Conservation (phyloP, 1,140 invertebrate species). For the Bombyx mandarina region DNA sequence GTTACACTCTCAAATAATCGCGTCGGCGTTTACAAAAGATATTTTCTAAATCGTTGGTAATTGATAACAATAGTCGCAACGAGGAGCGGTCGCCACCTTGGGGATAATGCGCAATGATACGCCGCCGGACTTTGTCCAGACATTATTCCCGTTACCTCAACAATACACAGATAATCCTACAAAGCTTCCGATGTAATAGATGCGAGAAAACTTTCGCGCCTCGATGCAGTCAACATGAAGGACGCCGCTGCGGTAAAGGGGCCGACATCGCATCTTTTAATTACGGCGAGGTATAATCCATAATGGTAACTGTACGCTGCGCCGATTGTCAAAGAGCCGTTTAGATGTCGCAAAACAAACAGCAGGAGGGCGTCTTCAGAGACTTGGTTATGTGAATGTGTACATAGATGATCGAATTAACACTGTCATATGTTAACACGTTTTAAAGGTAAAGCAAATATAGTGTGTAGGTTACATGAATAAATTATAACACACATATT, state of each 20-base stretch:
- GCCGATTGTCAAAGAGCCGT: conserved; percentile 33
- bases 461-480: too few relatives aligned
- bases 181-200: conserved; percentile 54
- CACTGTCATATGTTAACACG: too few relatives aligned
- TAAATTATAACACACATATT: too few relatives aligned
- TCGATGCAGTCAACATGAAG: conserved; percentile 56
- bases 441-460: too few relatives aligned
- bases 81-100: conserved; percentile 26
- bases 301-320: conserved; percentile 35
- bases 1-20: conserved; percentile 49
- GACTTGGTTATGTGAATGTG: too few relatives aligned
- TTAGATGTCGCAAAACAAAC: conserved; percentile 47
- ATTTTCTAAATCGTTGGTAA: conserved; percentile 63
- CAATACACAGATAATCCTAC: conserved; percentile 61
- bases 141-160: conserved; percentile 46
- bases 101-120: conserved; percentile 63
- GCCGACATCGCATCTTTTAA: conserved; percentile 33
- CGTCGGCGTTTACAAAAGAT: conserved; percentile 36
- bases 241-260: conserved; percentile 34
- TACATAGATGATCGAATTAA: too few relatives aligned
- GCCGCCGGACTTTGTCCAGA: conserved; percentile 42
- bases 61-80: conserved; percentile 46
- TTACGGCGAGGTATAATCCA: conserved; percentile 48
- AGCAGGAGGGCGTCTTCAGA: conserved; percentile 29
- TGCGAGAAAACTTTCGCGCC: conserved; percentile 58